phyloP scores from a whole-genome alignment of 2,797 vertebrate genomes.

The Garrulus glandarius region DNA sequence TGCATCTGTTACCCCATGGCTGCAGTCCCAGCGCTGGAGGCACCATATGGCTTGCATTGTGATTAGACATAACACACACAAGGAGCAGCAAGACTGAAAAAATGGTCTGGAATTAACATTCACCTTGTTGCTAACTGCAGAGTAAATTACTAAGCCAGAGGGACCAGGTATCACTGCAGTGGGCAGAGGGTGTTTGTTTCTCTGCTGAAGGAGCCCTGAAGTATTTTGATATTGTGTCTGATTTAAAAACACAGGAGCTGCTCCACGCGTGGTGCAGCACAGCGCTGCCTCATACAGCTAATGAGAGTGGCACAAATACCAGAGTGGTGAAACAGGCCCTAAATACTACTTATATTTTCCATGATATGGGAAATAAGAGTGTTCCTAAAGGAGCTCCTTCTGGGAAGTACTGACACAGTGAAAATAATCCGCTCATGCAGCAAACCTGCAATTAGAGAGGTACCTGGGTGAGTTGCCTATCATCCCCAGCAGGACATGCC shows the following conservation, averaged over 20 bases:
- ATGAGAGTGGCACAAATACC: neutral
- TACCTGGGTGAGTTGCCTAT: neutral
- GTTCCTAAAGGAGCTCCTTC: neutral
- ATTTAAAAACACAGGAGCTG: neutral
- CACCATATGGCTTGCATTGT: constrained; percentile 63
- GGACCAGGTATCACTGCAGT: neutral
- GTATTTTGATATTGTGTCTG: neutral
- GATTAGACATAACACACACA: neutral
- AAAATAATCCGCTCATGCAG: neutral
- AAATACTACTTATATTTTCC: neutral
- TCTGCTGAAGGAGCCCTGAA: neutral
- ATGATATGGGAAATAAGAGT: neutral
- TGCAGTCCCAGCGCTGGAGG: constrained; percentile 2
- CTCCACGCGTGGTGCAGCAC: neutral
- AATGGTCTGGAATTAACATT: constrained; percentile 34
- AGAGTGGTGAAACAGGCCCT: neutral
- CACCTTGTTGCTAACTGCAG: constrained; percentile 37
- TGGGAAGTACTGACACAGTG: neutral
- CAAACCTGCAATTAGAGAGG: neutral
- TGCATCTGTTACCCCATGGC: constrained; percentile 52
- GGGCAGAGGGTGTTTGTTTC: neutral
- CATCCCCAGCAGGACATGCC: neutral
- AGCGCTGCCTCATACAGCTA: neutral
- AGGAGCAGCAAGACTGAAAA: constrained; percentile 29
- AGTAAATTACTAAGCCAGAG: neutral